Evolutionary conservation across 1,140 invertebrate genomes (phyloP), one percentile per base, ranked within the genome.

Genomic region (Leptoteleia sp.): DNA sequence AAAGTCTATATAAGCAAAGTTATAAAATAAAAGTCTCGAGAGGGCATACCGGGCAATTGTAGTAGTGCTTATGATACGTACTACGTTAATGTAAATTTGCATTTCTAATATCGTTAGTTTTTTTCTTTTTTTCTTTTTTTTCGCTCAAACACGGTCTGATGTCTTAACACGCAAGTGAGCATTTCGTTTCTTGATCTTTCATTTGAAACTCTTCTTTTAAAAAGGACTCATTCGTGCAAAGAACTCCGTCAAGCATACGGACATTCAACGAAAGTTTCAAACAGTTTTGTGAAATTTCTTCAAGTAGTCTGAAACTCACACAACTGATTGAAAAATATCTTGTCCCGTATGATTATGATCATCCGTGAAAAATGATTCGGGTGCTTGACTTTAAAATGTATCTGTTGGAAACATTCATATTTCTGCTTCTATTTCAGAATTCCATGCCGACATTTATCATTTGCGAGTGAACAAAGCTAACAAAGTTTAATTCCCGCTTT

Each of bases 111-210:
- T 9, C 33, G 17, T 65, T 42, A 52, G 33, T 31, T 33, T 65
- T 62, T 52, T 40, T 3, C 17, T 11, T n/a, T n/a, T n/a, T n/a
- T n/a, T n/a, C n/a, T n/a, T n/a, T n/a, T n/a, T n/a, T n/a, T n/a
- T n/a, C n/a, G n/a, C n/a, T 11, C n/a, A 19, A 54, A 11, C 61
- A 33, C 57, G 12, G 37, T 54, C 48, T 48, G 47, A 67, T 54
- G 48, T 67, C 22, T 45, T 67, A 52, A 54, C 47, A 67, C 47
- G 11, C 11, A 54, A 45, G 38, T 54, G 62, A 52, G 38, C 47
- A 67, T n/a, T 43, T 67, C 62, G 48, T 54, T 64, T 27, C 48
- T 67, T 67, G 62, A 67, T 67, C 62, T 67, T 67, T 54, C 48
- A 67, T 54, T 48, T 50, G 62, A 54, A 67, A 67, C 48, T 67